These are phyloP conservation scores for Willisornis vidua DNA, from an alignment of 2,113 vertebrate species.

Conservation along the genomic window DNA sequence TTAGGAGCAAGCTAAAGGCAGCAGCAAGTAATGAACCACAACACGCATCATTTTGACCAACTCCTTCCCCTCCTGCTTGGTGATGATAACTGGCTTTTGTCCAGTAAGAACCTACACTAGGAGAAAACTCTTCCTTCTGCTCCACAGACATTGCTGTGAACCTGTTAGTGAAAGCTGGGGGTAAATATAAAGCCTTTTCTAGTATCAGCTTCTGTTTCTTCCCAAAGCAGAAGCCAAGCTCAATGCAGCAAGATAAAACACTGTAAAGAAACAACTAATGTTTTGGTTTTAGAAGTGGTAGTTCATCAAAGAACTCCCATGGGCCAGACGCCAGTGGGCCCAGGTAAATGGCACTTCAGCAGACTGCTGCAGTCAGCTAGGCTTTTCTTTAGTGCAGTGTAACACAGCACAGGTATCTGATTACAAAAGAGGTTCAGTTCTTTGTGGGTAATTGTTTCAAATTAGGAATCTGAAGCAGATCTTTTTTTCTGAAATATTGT, in stretches of 20 bases:
- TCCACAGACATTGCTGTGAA: neutral
- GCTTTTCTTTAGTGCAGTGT: neutral
- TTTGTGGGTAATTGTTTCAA: neutral
- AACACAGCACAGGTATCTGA: neutral
- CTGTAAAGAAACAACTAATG: neutral
- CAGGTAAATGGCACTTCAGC: constrained; percentile 6
- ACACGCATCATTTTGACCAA: neutral
- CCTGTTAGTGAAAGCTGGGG: neutral
- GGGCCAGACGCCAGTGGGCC: neutral
- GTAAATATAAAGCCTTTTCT: neutral
- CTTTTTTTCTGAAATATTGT: constrained; percentile 44
- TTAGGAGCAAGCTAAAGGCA: neutral
- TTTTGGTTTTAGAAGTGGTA: neutral
- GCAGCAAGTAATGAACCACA: neutral
- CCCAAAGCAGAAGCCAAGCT: neutral
- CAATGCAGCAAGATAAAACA: constrained; percentile 10
- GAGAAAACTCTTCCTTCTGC: neutral
- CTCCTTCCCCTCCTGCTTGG: neutral
- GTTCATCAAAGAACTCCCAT: neutral
- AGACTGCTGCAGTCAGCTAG: neutral
- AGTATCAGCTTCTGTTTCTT: neutral
- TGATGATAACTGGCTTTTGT: neutral
- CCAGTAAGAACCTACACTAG: neutral
- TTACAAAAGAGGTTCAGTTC: constrained; percentile 42
- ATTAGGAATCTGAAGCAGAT: constrained; percentile 12